Conservation (phyloP, 2,888 invertebrate species). For the Petrophora chlorosata region DNA sequence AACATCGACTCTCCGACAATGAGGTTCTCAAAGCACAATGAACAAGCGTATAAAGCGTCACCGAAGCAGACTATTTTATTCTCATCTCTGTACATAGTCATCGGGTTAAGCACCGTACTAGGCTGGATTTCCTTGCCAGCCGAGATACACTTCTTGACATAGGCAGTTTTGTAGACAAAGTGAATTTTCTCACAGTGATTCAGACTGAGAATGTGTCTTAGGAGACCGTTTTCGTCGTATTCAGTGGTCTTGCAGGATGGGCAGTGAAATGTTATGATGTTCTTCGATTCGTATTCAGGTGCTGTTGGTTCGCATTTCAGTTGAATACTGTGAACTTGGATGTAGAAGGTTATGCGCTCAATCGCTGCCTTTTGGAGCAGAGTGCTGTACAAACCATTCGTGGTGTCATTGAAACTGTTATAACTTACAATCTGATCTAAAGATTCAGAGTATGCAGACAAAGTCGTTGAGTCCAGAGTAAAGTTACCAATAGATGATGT, state of each 20-base stretch:
- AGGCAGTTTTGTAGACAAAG: constrained; percentile 74
- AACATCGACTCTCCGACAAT: constrained; percentile 72
- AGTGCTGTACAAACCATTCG: constrained; percentile 47
- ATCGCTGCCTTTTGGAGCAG: constrained; percentile 69
- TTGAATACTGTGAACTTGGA: constrained; percentile 74
- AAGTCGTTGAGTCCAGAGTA: constrained; percentile 63
- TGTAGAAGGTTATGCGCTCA: constrained; percentile 73
- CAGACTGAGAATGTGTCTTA: constrained; percentile 67
- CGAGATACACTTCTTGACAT: constrained; percentile 72
- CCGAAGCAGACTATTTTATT: constrained; percentile 79
- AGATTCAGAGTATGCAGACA: constrained; percentile 74
- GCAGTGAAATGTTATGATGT: constrained; percentile 60
- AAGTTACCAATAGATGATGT: constrained; percentile 77
- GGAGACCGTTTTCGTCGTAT: constrained; percentile 60
- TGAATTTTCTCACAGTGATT: constrained; percentile 73
- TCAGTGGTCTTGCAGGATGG: constrained; percentile 60
- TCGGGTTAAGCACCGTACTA: constrained; percentile 71
- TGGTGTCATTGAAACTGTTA: constrained; percentile 70
- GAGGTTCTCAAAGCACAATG: constrained; percentile 70
- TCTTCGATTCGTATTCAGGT: constrained; percentile 52
- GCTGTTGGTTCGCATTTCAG: constrained; percentile 53
- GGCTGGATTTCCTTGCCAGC: constrained; percentile 72
- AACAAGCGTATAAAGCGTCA: constrained; percentile 72
- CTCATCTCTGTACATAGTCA: constrained; percentile 76
- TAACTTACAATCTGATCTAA: constrained; percentile 70